These are phyloP conservation scores for Trissolcus brochymenae DNA, from an alignment of 2,888 invertebrate genomes.

Conservation along the genomic window DNA sequence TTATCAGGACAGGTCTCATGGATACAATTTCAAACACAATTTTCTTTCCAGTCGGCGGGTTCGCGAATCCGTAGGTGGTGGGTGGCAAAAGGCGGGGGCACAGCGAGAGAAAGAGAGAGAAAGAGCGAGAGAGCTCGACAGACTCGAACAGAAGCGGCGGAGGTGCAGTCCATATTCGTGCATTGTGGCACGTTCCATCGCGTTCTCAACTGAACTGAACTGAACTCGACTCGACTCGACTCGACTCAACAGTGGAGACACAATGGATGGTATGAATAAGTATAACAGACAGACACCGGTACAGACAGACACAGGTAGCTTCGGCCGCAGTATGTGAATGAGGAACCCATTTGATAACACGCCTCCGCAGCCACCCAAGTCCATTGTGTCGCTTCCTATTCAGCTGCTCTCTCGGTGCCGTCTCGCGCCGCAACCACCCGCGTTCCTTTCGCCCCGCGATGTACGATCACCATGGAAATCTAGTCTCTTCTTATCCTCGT, in stretches of 20 bases:
- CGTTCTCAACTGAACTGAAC: conserved; percentile 75
- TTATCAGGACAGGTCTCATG: conserved; percentile 63
- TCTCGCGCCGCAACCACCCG: conserved; percentile 58
- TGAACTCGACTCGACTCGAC: conserved; percentile 60
- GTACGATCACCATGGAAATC: conserved; percentile 67
- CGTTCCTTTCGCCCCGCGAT: conserved; percentile 57
- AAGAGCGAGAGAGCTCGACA: conserved; percentile 8
- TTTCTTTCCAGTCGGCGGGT: conserved; percentile 67
- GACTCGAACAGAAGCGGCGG: conserved; percentile 44
- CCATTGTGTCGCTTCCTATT: conserved; percentile 77
- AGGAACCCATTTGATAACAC: conserved; percentile 77
- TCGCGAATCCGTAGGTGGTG: conserved; percentile 61
- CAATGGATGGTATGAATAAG: conserved; percentile 76
- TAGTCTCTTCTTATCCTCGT: conserved; percentile 59
- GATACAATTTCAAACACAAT: conserved; percentile 71
- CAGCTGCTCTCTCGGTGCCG: conserved; percentile 73
- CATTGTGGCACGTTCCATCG: conserved; percentile 77
- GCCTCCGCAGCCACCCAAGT: conserved; percentile 75
- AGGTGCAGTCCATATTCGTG: conserved; percentile 73
- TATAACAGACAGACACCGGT: conserved; percentile 76
- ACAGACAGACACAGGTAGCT: conserved; percentile 75
- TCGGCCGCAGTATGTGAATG: conserved; percentile 76
- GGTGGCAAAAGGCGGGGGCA: conserved; percentile 63
- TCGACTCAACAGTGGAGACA: conserved; percentile 69
- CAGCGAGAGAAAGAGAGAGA: conserved; percentile 40